Conservation (phyloP, 1,140 invertebrate genomes). For the Calycopis cecrops region DNA sequence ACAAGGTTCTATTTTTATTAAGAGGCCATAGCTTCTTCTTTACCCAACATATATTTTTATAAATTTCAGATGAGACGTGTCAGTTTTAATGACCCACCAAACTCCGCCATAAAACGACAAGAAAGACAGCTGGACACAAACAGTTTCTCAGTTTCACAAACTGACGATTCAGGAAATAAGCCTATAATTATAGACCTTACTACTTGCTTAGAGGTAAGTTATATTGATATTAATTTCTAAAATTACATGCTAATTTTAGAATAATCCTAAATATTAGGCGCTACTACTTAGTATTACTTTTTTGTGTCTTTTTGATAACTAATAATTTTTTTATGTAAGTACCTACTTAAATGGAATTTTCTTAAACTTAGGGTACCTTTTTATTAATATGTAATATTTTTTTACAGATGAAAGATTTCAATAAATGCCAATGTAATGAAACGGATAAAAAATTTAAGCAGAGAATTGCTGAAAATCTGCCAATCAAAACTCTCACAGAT, state of each 20-base stretch:
- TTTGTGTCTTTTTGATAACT: neutral
- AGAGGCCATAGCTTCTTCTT: too few relatives aligned
- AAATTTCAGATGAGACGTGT: conserved; percentile 81
- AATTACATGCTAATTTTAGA: too few relatives aligned
- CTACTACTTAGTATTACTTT: too few relatives aligned
- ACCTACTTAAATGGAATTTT: too few relatives aligned
- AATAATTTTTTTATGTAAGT: too few relatives aligned
- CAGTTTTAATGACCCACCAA: conserved; percentile 83
- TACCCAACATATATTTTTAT: neutral
- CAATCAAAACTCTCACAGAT: conserved; percentile 29
- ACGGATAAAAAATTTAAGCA: conserved; percentile 36
- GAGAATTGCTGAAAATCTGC: conserved; percentile 36
- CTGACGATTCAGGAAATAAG: conserved; percentile 43
- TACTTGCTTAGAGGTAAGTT: conserved; percentile 49
- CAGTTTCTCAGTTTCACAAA: conserved; percentile 46
- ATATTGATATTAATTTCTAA: too few relatives aligned
- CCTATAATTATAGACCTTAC: conserved; percentile 40
- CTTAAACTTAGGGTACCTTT: too few relatives aligned
- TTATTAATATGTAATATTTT: conserved; percentile 16
- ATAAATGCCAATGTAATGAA: conserved; percentile 30
- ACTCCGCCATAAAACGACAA: conserved; percentile 43
- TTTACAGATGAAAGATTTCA: conserved; percentile 46
- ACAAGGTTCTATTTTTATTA: too few relatives aligned
- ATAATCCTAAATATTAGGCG: too few relatives aligned
- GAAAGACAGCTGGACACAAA: conserved; percentile 39